A percentile compares a stretch with the other conserved stretches of the same genome.
Conservation (phyloP, 2,888 invertebrate genomes). For the Conus canariensis region DNA sequence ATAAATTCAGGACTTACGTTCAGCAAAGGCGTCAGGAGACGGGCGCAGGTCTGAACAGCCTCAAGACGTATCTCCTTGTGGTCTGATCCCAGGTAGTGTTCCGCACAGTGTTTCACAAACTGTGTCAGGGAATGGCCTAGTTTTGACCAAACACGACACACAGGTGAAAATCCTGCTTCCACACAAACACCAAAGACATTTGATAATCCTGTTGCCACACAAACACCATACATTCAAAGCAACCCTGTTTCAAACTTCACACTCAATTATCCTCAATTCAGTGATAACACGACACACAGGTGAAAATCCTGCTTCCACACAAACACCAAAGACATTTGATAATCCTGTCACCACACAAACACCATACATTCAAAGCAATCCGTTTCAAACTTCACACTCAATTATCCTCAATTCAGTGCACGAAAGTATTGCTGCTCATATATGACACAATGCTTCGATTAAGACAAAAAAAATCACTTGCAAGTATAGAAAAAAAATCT, state of each 20-base stretch:
- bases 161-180: neutral
- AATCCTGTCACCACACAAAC: neutral
- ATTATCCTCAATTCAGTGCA: too few relatives aligned
- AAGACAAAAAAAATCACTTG: too few relatives aligned
- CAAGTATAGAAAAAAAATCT: too few relatives aligned
- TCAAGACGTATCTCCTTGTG: constrained; percentile 94
- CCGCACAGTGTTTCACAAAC: constrained; percentile 95
- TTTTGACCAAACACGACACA: constrained; percentile 14
- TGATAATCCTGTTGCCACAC: neutral
- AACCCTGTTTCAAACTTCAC: too few relatives aligned
- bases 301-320: neutral
- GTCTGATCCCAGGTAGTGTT: constrained; percentile 93
- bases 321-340: neutral
- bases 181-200: neutral
- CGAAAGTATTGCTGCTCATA: too few relatives aligned
- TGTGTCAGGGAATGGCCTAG: constrained; percentile 90
- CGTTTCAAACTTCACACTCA: too few relatives aligned
- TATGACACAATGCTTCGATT: too few relatives aligned
- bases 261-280: too few relatives aligned
- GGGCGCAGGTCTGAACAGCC: constrained; percentile 95
- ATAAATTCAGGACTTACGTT: constrained; percentile 73
- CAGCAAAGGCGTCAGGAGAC: constrained; percentile 91
- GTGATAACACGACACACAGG: neutral
- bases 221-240: neutral
- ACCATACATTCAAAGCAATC: neutral